Evolutionary conservation across 2,888 invertebrate genomes (phyloP), one percentile per base, ranked within the genome.

Genomic region (Phengaris arion): DNA sequence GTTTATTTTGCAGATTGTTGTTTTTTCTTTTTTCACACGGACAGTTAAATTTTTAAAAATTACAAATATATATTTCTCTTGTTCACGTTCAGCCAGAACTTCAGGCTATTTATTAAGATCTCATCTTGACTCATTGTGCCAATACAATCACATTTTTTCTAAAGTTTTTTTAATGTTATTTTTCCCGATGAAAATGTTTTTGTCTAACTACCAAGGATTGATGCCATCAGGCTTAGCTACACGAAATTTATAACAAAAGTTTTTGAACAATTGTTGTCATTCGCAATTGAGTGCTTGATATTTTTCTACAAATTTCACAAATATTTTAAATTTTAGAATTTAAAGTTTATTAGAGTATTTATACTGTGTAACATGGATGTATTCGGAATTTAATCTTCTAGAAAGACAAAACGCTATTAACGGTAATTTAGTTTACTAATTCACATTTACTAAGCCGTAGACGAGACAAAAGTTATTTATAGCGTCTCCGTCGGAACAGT

Each of bases 121-220:
- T 22, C 59, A 22, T 59, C 22, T 22, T 10, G 22, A 22, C 22
- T 59, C 22, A 59, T 22, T 22, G 59, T 59, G 9, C 15, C 59
- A 59, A 59, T 59, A 59, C 22, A 4, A 59, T 59, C 59, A 15
- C 59, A 22, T 10, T 59, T 59, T 59, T 59, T 22, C 35, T 35
- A 64, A 64, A 64, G 10, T 45, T n/a, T n/a, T n/a, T n/a, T n/a
- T n/a, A 64, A 64, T 13, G 12, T 64, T 64, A 64, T 64, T 64
- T 57, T 35, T 64, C 12, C 64, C 12, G 64, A 64, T 64, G 35
- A 64, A 64, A 64, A 45, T 64, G 64, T 35, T 64, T 64, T 45
- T 2, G 6, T 64, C 12, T 10, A 12, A 13, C 35, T 45, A 64
- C 64, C 64, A 22, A 45, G 64, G 64, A 45, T 64, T n/a, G n/a